Percentiles rank a stretch among this genome's conserved stretches.
These are phyloP conservation scores for Himalopsyche tibetana DNA, from an alignment of 2,888 invertebrate species.

Conservation along the genomic window DNA sequence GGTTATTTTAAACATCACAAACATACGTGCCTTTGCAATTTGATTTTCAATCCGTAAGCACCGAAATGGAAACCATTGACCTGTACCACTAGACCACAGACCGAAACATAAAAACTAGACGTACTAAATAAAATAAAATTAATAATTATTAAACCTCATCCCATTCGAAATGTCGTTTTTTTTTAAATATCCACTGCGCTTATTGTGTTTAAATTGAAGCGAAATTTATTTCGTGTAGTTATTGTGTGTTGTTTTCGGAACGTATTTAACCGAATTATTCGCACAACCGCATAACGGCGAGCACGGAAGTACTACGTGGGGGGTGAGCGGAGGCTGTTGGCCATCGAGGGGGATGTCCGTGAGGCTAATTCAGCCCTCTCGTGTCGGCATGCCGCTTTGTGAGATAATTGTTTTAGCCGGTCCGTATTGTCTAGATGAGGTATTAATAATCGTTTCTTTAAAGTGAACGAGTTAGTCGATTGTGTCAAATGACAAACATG, in stretches of 20 bases:
- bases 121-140: no score
- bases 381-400: constrained; percentile 27
- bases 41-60: no score
- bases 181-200: no score
- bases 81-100: no score
- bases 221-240: no score
- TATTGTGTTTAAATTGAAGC: no score
- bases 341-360: background rate
- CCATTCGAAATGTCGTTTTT: no score
- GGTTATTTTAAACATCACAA: no score
- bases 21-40: no score
- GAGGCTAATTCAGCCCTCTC: constrained; percentile 16
- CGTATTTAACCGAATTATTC: constrained; percentile 10
- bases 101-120: no score
- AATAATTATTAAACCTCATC: no score
- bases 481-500: background rate
- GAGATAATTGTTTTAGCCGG: constrained; percentile 47
- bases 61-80: no score
- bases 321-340: background rate
- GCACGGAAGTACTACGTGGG: constrained; percentile 9
- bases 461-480: background rate
- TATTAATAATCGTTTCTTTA: constrained; percentile 49
- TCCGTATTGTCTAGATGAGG: background rate
- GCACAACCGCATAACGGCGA: background rate
- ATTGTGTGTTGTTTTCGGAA: background rate